A percentile compares a stretch with the other conserved stretches of the same genome.
Evolutionary conservation across 2,113 vertebrate species (phyloP).

Genomic region (Larimichthys polyactis): DNA sequence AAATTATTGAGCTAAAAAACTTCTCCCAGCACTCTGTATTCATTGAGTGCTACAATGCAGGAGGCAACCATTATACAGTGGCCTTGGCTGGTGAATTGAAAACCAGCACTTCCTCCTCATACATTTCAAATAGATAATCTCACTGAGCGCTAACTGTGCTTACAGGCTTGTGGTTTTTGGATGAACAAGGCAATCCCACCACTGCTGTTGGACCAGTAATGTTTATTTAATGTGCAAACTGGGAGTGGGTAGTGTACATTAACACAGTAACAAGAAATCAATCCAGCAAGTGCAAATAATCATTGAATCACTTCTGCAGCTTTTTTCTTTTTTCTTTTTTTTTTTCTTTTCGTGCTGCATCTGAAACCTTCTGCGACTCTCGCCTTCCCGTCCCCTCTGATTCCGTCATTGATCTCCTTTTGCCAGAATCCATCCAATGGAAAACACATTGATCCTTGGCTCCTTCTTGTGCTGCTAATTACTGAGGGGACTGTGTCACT

Average conservation of each 20-base stretch:
- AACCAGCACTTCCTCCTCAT: constrained; percentile 42
- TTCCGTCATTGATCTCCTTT: constrained; percentile 69
- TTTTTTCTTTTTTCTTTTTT: constrained; percentile 21
- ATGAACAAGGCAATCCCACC: constrained; percentile 12
- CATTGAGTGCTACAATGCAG: constrained; percentile 47
- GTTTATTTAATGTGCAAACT: constrained; percentile 62
- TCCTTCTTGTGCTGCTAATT: constrained; percentile 80
- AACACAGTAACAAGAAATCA: constrained; percentile 63
- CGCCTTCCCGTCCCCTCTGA: constrained; percentile 25
- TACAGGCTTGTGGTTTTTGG: constrained; percentile 25
- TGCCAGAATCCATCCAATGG: constrained; percentile 68
- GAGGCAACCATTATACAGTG: constrained; percentile 50
- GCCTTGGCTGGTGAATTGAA: constrained; percentile 62
- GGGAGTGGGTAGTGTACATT: constrained; percentile 36
- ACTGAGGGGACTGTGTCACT: constrained; percentile 78
- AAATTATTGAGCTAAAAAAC: constrained; percentile 63
- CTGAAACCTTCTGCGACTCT: constrained; percentile 53
- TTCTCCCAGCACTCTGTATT: constrained; percentile 58
- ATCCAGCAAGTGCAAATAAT: constrained; percentile 63
- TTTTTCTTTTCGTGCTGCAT: constrained; percentile 13
- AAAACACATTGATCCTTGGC: constrained; percentile 79
- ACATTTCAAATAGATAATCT: constrained; percentile 64
- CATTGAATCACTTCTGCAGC: constrained; percentile 30
- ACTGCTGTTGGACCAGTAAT: constrained; percentile 49
- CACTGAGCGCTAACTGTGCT: constrained; percentile 34